Conservation (phyloP, 2,888 invertebrate genomes). For the Gastracanthus pulcherrimus region DNA sequence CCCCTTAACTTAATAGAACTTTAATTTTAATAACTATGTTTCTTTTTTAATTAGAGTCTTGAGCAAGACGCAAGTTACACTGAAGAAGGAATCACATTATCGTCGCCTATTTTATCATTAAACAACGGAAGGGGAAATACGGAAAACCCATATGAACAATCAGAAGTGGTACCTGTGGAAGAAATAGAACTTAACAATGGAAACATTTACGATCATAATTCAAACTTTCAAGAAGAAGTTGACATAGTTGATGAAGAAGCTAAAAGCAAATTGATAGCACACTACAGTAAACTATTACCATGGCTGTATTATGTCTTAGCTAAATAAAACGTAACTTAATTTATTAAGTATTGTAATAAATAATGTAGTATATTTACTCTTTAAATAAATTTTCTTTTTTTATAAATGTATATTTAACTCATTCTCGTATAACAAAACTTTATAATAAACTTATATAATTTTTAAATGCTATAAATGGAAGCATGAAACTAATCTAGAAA, state of each 20-base stretch:
- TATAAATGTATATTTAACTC: slow-evolving; percentile 35
- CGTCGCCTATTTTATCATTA: neutral
- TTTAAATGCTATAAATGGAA: slow-evolving; percentile 23
- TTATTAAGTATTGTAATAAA: slow-evolving; percentile 48
- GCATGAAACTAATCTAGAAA: neutral
- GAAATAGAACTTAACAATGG: slow-evolving; percentile 7
- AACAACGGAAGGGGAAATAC: neutral
- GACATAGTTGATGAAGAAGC: slow-evolving; percentile 61
- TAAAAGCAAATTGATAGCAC: slow-evolving; percentile 67
- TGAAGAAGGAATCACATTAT: slow-evolving; percentile 6
- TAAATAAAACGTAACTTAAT: slow-evolving; percentile 59
- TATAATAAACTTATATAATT: slow-evolving; percentile 2
- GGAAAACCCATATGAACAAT: neutral
- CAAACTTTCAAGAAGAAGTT: slow-evolving; percentile 37
- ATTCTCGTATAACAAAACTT: slow-evolving; percentile 8
- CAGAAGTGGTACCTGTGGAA: neutral
- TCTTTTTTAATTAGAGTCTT: too few relatives aligned
- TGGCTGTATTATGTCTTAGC: slow-evolving; percentile 71
- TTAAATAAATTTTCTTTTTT: slow-evolving; percentile 44
- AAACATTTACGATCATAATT: slow-evolving; percentile 23
- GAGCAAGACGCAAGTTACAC: too few relatives aligned
- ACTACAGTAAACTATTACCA: slow-evolving; percentile 71
- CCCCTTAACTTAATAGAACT: too few relatives aligned
- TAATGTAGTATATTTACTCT: slow-evolving; percentile 23
- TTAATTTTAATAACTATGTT: too few relatives aligned